These are phyloP conservation scores for Orussus abietinus DNA, from an alignment of 1,140 invertebrate genomes.

Conservation along the genomic window DNA sequence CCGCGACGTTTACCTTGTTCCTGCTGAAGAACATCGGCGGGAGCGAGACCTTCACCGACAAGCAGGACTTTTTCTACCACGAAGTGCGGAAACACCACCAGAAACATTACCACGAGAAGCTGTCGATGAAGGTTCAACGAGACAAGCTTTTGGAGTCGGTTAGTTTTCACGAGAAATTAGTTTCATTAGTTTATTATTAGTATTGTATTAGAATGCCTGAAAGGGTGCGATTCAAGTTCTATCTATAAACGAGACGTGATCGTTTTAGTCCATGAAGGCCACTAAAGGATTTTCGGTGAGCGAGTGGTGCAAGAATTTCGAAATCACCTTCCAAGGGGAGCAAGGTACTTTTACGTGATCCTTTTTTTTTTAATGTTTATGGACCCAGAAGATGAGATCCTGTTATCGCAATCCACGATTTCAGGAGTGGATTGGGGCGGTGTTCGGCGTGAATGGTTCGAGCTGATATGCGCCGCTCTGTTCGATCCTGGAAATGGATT, in stretches of 20 bases:
- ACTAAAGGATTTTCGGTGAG: slow-evolving; percentile 75
- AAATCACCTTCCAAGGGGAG: slow-evolving; percentile 87
- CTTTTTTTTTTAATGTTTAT: slow-evolving; percentile 3
- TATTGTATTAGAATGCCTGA: not conserved
- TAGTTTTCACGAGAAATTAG: slow-evolving; percentile 30
- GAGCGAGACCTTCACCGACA: slow-evolving; percentile 93
- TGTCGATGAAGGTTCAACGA: slow-evolving; percentile 76
- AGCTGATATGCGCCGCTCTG: slow-evolving; percentile 77
- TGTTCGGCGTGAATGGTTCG: slow-evolving; percentile 89
- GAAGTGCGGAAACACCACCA: slow-evolving; percentile 84
- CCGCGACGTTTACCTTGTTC: slow-evolving; percentile 88
- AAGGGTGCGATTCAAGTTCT: no score
- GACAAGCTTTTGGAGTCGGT: slow-evolving; percentile 77
- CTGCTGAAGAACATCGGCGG: slow-evolving; percentile 93
- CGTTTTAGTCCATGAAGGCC: slow-evolving; percentile 70
- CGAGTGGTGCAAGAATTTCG: slow-evolving; percentile 92
- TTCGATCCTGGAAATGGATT: slow-evolving; percentile 82
- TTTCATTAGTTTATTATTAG: slow-evolving; percentile 13
- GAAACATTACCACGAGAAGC: slow-evolving; percentile 79
- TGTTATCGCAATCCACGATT: slow-evolving; percentile 20
- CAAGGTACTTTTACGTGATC: slow-evolving; percentile 61
- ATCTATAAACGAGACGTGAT: no score
- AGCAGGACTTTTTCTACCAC: slow-evolving; percentile 92
- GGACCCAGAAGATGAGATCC: not conserved
- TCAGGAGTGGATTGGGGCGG: slow-evolving; percentile 91